phyloP scores from a whole-genome alignment of 2,888 invertebrate species.

The Cotesia congregata region DNA sequence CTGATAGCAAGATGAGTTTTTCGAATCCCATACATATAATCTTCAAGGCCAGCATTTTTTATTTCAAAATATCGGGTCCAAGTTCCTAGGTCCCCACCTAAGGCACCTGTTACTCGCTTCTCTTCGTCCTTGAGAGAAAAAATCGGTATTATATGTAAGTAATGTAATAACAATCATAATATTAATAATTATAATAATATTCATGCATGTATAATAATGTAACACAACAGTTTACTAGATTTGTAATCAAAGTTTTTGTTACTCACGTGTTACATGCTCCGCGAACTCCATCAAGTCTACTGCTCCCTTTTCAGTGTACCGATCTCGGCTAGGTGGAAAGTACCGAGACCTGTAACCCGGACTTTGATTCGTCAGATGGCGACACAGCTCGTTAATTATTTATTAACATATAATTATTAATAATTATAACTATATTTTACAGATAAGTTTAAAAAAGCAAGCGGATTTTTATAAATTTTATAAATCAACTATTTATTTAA shows the following conservation, averaged over 20 bases:
- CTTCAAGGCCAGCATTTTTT: slow-evolving; percentile 62
- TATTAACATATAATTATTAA: background rate
- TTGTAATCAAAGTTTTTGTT: background rate
- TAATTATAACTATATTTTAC: background rate
- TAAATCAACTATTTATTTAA: slow-evolving; percentile 4
- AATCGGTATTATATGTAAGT: slow-evolving; percentile 20
- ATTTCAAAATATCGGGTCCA: slow-evolving; percentile 51
- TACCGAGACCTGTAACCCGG: slow-evolving; percentile 27
- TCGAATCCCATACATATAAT: slow-evolving; percentile 53
- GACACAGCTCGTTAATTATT: slow-evolving; percentile 29
- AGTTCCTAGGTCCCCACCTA: slow-evolving; percentile 17
- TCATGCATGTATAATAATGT: too few relatives aligned
- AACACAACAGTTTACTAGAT: too few relatives aligned
- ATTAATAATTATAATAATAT: background rate
- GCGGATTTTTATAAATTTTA: too few relatives aligned
- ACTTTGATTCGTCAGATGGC: slow-evolving; percentile 42
- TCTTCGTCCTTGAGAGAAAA: slow-evolving; percentile 44
- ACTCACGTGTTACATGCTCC: slow-evolving; percentile 8
- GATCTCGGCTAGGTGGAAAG: background rate
- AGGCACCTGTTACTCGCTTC: slow-evolving; percentile 41
- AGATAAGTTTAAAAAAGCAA: background rate
- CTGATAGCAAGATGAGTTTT: slow-evolving; percentile 61
- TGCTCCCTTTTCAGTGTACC: slow-evolving; percentile 10
- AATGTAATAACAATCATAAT: background rate
- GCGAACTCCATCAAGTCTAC: slow-evolving; percentile 29